Evolutionary conservation across 2,113 vertebrate genomes (phyloP), one percentile per base, ranked within the genome.

Genomic region (Onychostoma macrolepis): DNA sequence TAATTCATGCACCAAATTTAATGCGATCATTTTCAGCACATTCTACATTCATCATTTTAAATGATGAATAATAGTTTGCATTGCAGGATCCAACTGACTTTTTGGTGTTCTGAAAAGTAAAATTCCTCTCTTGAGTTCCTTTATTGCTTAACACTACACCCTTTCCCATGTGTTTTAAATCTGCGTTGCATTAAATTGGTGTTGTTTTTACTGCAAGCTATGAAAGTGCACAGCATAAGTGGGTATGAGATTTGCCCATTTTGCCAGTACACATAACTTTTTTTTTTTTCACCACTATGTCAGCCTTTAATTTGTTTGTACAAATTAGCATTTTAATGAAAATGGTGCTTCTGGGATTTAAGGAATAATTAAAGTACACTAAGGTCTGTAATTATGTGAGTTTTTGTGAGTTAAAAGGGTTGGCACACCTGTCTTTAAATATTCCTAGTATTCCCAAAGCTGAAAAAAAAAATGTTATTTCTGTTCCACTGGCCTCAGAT

Each of bases 311-410:
- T 67, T 48, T 78, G 84, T 85, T 67, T 85, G 61, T 78, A 36
- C 21, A 77, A 85, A 86, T 80, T 86, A 43, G 85, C 85, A 86
- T 79, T 80, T 84, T 80, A 85, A 85, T 81, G 83, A 81, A 85
- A 63, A 58, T 28, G 33, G 61, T 75, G 12, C 87, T 43, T 72
- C n/a, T 76, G 67, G 78, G 76, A 74, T 65, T 67, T 38, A 58
- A 67, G 19, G 56, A 81, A 76, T 85, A 85, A 85, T 88, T 88
- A 82, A 77, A 58, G n/a, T 77, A 45, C 80, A 45, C 38, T 24
- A 24, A 33, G 84, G 75, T 77, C 33, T 76, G 36, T 82, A 85
- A 65, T 77, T 74, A 75, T 13, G 26, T 21, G n/a, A 45, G 43
- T 48, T 69, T 81, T 61, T 38, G 15, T 26, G 53, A 85, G 33